A percentile compares a stretch with the other conserved stretches of the same genome.
Conservation (phyloP, 2,888 invertebrate genomes). For the Sphaerophoria taeniata region DNA sequence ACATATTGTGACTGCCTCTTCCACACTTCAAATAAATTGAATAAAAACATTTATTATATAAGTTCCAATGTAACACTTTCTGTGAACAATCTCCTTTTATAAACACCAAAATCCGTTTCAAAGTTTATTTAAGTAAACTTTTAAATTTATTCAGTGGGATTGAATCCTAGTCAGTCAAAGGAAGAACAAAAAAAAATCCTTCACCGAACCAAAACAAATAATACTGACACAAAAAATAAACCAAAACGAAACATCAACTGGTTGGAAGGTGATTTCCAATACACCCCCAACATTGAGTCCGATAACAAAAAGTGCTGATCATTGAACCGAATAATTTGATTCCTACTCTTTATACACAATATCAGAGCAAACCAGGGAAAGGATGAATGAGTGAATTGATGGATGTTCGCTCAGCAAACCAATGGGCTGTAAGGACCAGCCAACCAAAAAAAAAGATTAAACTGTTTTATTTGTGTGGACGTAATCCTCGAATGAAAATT, state of each 20-base stretch:
- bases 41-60: no score
- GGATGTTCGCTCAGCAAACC: slow-evolving; percentile 72
- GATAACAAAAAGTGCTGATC: slow-evolving; percentile 79
- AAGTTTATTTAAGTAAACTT: slow-evolving; percentile 25
- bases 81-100: no score
- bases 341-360: slow-evolving; percentile 75
- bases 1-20: no score
- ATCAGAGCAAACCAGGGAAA: slow-evolving; percentile 47
- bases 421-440: slow-evolving; percentile 69
- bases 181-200: slow-evolving; percentile 38
- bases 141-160: slow-evolving; percentile 42
- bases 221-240: slow-evolving; percentile 3
- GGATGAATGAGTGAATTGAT: slow-evolving; percentile 72
- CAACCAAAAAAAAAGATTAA: slow-evolving; percentile 72
- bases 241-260: slow-evolving; percentile 56
- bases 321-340: slow-evolving; percentile 82
- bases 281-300: slow-evolving; percentile 43
- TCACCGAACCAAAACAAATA: slow-evolving; percentile 40
- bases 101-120: slow-evolving; percentile 1
- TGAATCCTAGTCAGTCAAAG: slow-evolving; percentile 39
- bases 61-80: no score
- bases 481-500: slow-evolving; percentile 57
- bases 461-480: slow-evolving; percentile 73
- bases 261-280: slow-evolving; percentile 64
- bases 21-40: no score